Evolutionary conservation across 2,113 vertebrate species (phyloP).

Genomic region (Etia nguti): DNA sequence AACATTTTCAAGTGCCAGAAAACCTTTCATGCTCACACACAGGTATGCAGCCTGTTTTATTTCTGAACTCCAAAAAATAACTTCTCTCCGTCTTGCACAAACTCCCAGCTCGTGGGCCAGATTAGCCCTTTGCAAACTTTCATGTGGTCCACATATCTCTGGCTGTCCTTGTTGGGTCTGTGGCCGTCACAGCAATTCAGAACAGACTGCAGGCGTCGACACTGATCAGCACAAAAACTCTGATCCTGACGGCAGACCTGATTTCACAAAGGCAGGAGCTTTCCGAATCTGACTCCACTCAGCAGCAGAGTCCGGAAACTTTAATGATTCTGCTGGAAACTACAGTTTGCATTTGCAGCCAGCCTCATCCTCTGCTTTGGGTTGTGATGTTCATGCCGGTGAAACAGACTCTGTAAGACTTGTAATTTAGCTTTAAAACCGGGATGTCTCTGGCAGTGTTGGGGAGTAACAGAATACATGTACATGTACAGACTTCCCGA

Average conservation of each 20-base stretch:
- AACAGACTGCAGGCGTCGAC: not conserved
- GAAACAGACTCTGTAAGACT: not conserved
- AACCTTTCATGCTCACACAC: not conserved
- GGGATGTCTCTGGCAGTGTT: too few species aligned
- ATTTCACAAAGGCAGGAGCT: not conserved
- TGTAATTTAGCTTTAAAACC: rapidly evolving
- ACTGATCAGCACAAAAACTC: rapidly evolving
- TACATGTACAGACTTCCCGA: too few species aligned
- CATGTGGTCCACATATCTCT: not conserved
- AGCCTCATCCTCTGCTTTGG: not conserved
- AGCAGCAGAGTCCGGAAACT: not conserved
- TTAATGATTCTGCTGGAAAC: not conserved
- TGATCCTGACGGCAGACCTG: not conserved
- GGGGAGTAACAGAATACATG: too few species aligned
- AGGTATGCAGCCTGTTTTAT: not conserved
- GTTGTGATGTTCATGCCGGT: rapidly evolving
- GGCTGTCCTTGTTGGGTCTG: too few species aligned
- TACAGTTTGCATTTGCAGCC: not conserved
- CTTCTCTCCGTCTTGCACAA: not conserved
- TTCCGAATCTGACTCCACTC: not conserved
- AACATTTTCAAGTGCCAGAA: not conserved
- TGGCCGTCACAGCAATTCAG: rapidly evolving
- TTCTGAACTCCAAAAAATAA: not conserved
- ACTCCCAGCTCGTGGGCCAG: not conserved
- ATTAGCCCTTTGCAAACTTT: not conserved